phyloP scores from a whole-genome alignment of 2,888 invertebrate species.

The Polydrusus cervinus region DNA sequence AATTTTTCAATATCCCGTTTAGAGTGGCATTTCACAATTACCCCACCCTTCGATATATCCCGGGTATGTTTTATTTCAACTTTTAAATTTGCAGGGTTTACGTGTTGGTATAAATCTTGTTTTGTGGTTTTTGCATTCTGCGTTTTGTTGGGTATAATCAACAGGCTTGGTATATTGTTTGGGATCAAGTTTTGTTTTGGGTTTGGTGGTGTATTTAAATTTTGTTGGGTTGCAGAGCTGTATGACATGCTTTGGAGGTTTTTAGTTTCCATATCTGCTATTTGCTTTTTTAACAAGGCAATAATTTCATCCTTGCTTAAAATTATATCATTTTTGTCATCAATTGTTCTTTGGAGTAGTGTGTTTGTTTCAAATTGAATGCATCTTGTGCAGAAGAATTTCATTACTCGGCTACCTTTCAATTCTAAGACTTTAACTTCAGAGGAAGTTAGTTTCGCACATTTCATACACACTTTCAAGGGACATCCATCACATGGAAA shows the following conservation, averaged over 20 bases:
- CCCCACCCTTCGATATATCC: conserved; percentile 17
- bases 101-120: conserved; percentile 13
- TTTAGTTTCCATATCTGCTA: conserved; percentile 12
- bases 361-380: conserved; percentile 27
- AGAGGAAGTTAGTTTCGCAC: neutral
- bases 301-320: conserved; percentile 6
- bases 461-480: neutral
- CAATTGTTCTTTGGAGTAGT: conserved; percentile 27
- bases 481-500: neutral
- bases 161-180: conserved; percentile 13
- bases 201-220: conserved; percentile 5
- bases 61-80: conserved; percentile 20
- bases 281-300: conserved; percentile 13
- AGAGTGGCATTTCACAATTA: conserved; percentile 21
- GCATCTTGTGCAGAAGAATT: conserved; percentile 11
- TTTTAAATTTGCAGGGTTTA: conserved; percentile 30
- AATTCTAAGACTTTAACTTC: neutral
- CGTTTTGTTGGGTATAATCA: conserved; percentile 3
- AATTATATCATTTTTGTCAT: conserved; percentile 32
- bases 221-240: conserved; percentile 9
- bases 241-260: neutral
- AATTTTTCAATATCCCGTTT: conserved; percentile 29
- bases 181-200: neutral
- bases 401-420: neutral
- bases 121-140: conserved; percentile 15